Evolutionary conservation across 2,797 vertebrate species (phyloP).

Genomic region (Numenius phaeopus): DNA sequence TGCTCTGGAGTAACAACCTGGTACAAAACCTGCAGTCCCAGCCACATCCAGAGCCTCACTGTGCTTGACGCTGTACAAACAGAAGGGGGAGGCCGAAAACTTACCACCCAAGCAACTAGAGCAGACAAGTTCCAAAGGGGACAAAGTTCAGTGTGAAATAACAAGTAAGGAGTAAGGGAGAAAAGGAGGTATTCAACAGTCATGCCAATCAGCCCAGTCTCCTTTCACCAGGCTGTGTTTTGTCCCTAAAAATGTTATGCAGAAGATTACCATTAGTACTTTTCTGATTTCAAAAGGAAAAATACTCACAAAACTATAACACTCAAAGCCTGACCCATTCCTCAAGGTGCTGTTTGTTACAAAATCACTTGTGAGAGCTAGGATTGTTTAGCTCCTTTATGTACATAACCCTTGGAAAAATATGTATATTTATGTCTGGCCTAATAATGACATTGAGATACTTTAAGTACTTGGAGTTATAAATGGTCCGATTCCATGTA

Average conservation of each 20-base stretch:
- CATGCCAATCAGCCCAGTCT: not conserved
- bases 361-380: not conserved
- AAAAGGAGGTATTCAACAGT: not conserved
- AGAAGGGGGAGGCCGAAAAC: not conserved
- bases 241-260: not conserved
- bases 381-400: not conserved
- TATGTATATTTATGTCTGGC: not conserved
- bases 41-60: not conserved
- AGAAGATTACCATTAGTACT: not conserved
- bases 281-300: not conserved
- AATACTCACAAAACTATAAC: fast-evolving
- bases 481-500: not conserved
- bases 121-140: not conserved
- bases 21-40: not conserved
- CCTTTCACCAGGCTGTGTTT: not conserved
- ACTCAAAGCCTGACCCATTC: not conserved
- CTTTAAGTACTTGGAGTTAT: not conserved
- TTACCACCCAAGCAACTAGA: not conserved
- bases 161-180: not conserved
- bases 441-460: not conserved
- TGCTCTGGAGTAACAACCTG: not conserved
- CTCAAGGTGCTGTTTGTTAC: not conserved
- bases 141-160: not conserved
- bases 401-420: not conserved
- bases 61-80: not conserved